Conservation (phyloP, 2,113 vertebrate genomes). For the Hiodon tergisus region DNA sequence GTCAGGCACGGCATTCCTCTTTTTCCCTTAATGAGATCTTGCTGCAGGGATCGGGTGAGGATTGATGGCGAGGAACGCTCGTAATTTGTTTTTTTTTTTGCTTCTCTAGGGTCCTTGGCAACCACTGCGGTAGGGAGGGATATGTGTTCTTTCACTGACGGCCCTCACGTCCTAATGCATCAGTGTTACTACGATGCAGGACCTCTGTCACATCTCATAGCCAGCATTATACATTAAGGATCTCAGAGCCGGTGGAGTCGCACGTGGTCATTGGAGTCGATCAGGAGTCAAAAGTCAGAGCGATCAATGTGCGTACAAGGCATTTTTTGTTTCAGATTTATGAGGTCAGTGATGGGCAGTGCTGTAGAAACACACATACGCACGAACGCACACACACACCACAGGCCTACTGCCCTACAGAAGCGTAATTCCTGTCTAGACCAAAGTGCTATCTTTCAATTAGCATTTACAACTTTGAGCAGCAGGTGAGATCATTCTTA, state of each 20-base stretch:
- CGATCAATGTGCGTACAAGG: neutral
- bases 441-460: no score
- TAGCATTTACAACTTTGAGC: no score
- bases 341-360: neutral
- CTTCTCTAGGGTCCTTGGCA: constrained; percentile 7
- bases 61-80: neutral
- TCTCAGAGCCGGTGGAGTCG: no score
- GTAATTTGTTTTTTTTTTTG: constrained; percentile 1
- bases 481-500: no score
- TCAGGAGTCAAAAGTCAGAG: neutral
- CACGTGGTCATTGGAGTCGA: no score
- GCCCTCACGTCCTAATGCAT: constrained; percentile 5
- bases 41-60: neutral
- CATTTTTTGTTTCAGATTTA: neutral
- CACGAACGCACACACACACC: neutral
- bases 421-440: no score
- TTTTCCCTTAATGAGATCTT: constrained; percentile 17
- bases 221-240: no score
- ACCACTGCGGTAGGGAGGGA: neutral
- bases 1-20: neutral
- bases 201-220: no score
- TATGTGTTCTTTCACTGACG: neutral
- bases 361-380: neutral
- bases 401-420: no score
- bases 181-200: neutral